These are phyloP conservation scores for Anoplius nigerrimus DNA, from an alignment of 2,888 invertebrate species.

Conservation along the genomic window DNA sequence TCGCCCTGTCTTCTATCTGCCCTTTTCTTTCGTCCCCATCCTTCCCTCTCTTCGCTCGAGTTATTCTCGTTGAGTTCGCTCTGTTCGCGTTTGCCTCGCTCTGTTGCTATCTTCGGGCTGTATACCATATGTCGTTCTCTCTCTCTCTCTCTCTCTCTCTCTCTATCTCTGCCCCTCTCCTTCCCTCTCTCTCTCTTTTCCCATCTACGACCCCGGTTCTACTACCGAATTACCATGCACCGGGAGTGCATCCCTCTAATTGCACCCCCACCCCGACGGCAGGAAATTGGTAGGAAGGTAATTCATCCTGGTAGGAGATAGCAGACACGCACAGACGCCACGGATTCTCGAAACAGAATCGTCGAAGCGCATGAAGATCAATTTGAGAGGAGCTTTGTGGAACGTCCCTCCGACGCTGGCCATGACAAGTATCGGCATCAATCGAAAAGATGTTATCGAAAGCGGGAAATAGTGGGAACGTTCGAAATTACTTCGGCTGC, in stretches of 20 bases:
- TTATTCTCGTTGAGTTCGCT: neutral
- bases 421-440: constrained; percentile 45
- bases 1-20: neutral
- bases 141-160: constrained; percentile 1
- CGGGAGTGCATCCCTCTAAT: constrained; percentile 62
- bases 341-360: constrained; percentile 42
- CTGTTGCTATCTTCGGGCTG: too few relatives aligned
- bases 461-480: constrained; percentile 26
- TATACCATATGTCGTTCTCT: neutral
- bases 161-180: constrained; percentile 2
- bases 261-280: constrained; percentile 45
- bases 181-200: constrained; percentile 11
- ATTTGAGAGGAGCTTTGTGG: constrained; percentile 23
- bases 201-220: constrained; percentile 36
- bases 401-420: constrained; percentile 11
- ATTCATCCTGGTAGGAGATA: constrained; percentile 46
- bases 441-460: constrained; percentile 42
- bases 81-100: too few relatives aligned
- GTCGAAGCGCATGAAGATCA: constrained; percentile 17
- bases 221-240: constrained; percentile 57
- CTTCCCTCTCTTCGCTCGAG: neutral
- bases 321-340: constrained; percentile 34
- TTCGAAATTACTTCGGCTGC: too few relatives aligned
- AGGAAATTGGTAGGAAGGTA: constrained; percentile 53
- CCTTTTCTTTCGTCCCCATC: constrained; percentile 12